These are phyloP conservation scores for Catostylus mosaicus DNA, from an alignment of 30 jellyfish, hydroid and myxozoan genomes.

Conservation along the genomic window DNA sequence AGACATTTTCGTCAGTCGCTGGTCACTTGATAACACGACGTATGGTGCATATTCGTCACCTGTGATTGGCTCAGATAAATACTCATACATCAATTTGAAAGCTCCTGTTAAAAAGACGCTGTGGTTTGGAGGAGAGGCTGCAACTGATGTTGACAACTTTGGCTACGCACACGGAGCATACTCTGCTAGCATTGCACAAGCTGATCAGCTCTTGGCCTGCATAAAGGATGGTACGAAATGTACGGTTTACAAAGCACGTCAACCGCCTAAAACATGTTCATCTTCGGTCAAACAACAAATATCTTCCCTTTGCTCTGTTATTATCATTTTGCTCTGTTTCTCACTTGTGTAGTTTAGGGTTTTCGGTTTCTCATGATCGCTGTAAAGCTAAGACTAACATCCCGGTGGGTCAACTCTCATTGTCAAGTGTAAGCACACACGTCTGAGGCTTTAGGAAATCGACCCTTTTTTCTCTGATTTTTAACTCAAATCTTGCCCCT, in stretches of 20 bases:
- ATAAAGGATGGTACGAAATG: slow-evolving; percentile 33
- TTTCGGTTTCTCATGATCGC: too few relatives aligned
- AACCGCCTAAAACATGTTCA: neutral
- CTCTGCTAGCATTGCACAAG: slow-evolving; percentile 1
- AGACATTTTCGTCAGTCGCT: slow-evolving; percentile 59
- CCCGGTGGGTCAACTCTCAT: too few relatives aligned
- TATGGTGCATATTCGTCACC: slow-evolving; percentile 57
- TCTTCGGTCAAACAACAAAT: too few relatives aligned
- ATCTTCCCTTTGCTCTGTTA: too few relatives aligned
- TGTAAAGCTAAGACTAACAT: too few relatives aligned
- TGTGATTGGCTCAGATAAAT: slow-evolving; percentile 56
- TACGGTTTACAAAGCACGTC: slow-evolving; percentile 43
- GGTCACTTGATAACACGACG: slow-evolving; percentile 63
- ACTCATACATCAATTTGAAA: slow-evolving; percentile 22
- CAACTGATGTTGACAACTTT: slow-evolving; percentile 33
- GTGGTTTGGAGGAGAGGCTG: slow-evolving; percentile 76
- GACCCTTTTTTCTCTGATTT: too few relatives aligned
- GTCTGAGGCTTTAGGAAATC: too few relatives aligned
- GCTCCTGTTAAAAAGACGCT: slow-evolving; percentile 50
- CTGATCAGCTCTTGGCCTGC: slow-evolving; percentile 28
- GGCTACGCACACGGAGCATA: slow-evolving; percentile 67
- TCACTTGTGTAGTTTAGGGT: too few relatives aligned
- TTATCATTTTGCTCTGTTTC: too few relatives aligned
- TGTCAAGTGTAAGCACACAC: too few relatives aligned
- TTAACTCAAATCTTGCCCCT: too few relatives aligned